Conservation (phyloP, 2,888 invertebrate genomes). For the Himalopsyche japonica region DNA sequence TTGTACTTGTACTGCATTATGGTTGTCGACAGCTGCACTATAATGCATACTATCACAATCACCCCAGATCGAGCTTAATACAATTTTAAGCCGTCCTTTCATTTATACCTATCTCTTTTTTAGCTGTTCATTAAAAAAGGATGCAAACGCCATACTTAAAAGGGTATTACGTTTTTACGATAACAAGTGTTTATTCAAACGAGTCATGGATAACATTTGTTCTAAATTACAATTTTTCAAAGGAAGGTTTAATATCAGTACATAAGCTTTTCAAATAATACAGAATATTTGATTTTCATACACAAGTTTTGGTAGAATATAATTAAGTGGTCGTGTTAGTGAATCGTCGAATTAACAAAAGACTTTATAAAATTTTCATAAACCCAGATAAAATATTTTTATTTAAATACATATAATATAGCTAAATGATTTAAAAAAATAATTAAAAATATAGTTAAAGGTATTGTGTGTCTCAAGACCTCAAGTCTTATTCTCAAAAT, state of each 20-base stretch:
- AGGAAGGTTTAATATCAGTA: slow-evolving; percentile 26
- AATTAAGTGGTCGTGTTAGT: too few species aligned
- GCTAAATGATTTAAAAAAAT: too few species aligned
- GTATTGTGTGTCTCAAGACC: too few species aligned
- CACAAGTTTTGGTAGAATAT: neutral
- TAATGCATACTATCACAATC: neutral
- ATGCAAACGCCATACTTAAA: neutral
- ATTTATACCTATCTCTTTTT: neutral
- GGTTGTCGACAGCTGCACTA: neutral
- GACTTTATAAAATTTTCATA: too few species aligned
- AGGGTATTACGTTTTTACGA: neutral
- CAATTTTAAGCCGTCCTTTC: neutral
- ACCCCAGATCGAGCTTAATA: neutral
- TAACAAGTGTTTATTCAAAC: neutral
- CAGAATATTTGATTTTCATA: slow-evolving; percentile 14
- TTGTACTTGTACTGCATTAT: too few species aligned
- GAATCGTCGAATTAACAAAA: too few species aligned
- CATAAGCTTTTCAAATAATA: neutral
- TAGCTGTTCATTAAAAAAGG: neutral
- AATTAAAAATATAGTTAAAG: too few species aligned
- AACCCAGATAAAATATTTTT: too few species aligned
- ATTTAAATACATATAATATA: too few species aligned
- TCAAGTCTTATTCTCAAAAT: too few species aligned
- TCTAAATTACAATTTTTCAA: slow-evolving; percentile 40
- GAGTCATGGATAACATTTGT: slow-evolving; percentile 17